Percentiles rank a stretch among this genome's conserved stretches.
phyloP scores from a whole-genome alignment of 53 echinoderm and acorn worm genomes.

The Stichopus horrens region DNA sequence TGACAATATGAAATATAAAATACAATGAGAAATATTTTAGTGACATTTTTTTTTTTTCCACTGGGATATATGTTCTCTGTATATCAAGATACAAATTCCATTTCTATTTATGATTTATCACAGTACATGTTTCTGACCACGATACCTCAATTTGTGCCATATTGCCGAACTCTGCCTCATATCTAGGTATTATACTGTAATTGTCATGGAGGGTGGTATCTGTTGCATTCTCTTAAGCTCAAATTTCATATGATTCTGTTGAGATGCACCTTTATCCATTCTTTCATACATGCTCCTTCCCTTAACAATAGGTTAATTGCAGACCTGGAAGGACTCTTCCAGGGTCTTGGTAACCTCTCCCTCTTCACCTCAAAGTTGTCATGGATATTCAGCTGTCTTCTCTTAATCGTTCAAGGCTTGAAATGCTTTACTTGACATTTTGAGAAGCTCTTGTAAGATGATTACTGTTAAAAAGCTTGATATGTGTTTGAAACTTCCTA shows the following conservation, averaged over 20 bases:
- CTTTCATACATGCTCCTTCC: not conserved
- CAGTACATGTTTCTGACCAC: too few relatives aligned
- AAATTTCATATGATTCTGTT: not conserved
- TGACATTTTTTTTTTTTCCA: too few relatives aligned
- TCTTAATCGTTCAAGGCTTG: not conserved
- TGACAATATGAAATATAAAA: too few relatives aligned
- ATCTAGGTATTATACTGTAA: too few relatives aligned
- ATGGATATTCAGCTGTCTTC: not conserved
- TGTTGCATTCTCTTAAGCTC: not conserved
- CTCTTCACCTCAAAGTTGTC: not conserved
- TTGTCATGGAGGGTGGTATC: not conserved
- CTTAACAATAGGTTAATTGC: not conserved
- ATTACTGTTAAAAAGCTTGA: not conserved
- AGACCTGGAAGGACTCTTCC: not conserved
- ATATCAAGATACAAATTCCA: too few relatives aligned
- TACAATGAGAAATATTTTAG: too few relatives aligned
- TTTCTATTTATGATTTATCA: too few relatives aligned
- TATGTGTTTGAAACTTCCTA: not conserved
- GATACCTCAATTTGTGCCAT: too few relatives aligned
- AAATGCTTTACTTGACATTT: not conserved
- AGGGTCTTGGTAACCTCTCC: not conserved
- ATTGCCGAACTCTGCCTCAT: too few relatives aligned
- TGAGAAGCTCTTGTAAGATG: not conserved
- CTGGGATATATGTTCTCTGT: too few relatives aligned
- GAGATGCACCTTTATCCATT: not conserved